Base-by-base conservation (phyloP, 2,888 invertebrate genomes). In the Lochmaea capreae region DNA sequence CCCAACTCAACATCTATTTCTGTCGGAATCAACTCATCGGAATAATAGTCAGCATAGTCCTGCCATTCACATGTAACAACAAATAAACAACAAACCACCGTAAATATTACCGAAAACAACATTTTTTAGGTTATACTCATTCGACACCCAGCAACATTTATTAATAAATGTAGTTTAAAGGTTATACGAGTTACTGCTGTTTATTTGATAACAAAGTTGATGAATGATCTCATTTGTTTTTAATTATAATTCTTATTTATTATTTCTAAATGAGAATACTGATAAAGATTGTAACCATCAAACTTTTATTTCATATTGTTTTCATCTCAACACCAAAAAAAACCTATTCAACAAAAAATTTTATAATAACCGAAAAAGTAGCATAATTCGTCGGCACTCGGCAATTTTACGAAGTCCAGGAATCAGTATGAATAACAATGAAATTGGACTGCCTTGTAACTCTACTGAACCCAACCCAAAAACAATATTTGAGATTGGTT, bases 41-140 rank as follows among this genome's bases (percentile, higher is more conserved):
- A 39, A 39, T 63, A 63, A 63, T 63, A 63, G 11, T 63, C 62
- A 18, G 43, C 11, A 18, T 63, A 63, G 18, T 63, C 62, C 9
- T 43, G 14, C 62, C 62, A 63, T 16, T n/a, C 54, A 18, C 10
- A 54, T 10, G 18, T 18, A 54, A 18, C 18, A 54, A 54, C 18
- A 54, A 54, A 54, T 54, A 54, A 54, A 16, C 9, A 16, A 54
- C 18, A 54, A 54, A 54, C 54, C 3, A 10, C 54, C 8, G 16
- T 18, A 10, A 54, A 54, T 18, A 54, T 16, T 18, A 54, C 16
- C 16, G 16, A 16, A 9, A 54, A 9, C 11, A 6, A 16, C 54
- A 54, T 54, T 54, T 54, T 39, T 39, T 54, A 18, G 9, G 10
- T 54, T 10, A 16, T 9, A 54, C 18, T 18, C 16, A 16, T 54